Evolutionary conservation across 2,797 vertebrate species (phyloP), one percentile per base, ranked within the genome.

Genomic region (Ibycter americanus): DNA sequence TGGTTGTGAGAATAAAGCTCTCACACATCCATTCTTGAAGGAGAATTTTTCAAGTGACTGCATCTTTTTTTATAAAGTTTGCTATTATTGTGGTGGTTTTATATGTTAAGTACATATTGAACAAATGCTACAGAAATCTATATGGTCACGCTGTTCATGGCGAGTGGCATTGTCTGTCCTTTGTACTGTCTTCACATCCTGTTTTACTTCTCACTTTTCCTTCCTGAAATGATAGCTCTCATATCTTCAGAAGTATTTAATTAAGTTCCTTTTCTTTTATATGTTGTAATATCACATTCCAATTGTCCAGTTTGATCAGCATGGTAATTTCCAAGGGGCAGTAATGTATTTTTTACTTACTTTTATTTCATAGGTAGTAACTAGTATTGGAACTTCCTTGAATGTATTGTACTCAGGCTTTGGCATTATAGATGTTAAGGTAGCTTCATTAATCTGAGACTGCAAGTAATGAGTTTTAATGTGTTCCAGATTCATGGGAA

Each of bases 311-410:
- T 36, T n/a, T 93, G 76, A 74, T 61, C 36, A 32, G 8, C 38
- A 56, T 1, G 3, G 55, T 92, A n/a, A 87, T 96, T 95, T 89
- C 40, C 65, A 76, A 77, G 40, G 18, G 83, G 31, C 32, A 73
- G 11, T 82, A 85, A 67, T 17, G 2, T 78, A 51, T 83, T 83
- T 92, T 90, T 90, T 81, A 80, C 38, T 93, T 96, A 82, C 8
- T 92, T 87, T 89, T 89, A 40, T 93, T 96, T 96, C 38, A 27
- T 63, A 62, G 46, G n/a, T 91, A 90, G 42, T 86, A 80, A 78
- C 38, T 83, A 52, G 38, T 95, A 89, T 97, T 90, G 88, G 88
- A 95, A 67, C 23, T 83, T 91, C 4, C 49, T 91, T 86, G 67
- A 84, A 68, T 91, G 94, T 96, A 92, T 66, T 93, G 66, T 93